phyloP scores from a whole-genome alignment of 2,113 vertebrate species.

The Centropristis striata region DNA sequence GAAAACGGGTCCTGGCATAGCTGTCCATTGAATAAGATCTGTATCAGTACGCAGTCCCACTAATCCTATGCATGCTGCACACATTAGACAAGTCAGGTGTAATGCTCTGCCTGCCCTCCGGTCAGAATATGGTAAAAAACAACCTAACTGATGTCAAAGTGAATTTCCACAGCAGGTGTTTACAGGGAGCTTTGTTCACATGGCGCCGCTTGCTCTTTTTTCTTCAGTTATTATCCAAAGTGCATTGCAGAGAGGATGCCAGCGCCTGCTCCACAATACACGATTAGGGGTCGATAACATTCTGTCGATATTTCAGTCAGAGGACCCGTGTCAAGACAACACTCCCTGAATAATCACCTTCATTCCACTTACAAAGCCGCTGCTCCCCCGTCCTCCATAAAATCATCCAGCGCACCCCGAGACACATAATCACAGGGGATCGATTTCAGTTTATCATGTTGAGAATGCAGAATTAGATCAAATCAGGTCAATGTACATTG shows the following conservation, averaged over 20 bases:
- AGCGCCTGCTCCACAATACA: conserved; percentile 33
- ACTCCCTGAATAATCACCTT: conserved; percentile 54
- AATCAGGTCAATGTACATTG: conserved; percentile 33
- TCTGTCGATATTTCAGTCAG: conserved; percentile 63
- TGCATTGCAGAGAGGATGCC: conserved; percentile 34
- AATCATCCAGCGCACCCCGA: conserved; percentile 38
- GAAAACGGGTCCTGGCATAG: not conserved
- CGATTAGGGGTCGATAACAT: conserved; percentile 40
- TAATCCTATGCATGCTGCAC: not conserved
- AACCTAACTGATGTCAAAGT: conserved; percentile 19
- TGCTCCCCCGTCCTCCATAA: conserved; percentile 13
- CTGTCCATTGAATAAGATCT: not conserved
- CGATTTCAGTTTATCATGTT: conserved; percentile 59
- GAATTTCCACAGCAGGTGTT: conserved; percentile 50
- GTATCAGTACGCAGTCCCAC: not conserved
- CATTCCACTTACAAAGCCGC: conserved; percentile 35
- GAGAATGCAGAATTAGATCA: conserved; percentile 59
- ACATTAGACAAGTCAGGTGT: conserved; percentile 7
- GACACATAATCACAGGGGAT: conserved; percentile 58
- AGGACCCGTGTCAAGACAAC: conserved; percentile 35
- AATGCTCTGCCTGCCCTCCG: conserved; percentile 9
- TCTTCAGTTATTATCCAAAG: conserved; percentile 48
- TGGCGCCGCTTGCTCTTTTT: conserved; percentile 21
- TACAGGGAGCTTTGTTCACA: conserved; percentile 33
- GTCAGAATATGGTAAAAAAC: conserved; percentile 34